Base-by-base conservation (phyloP, 2,888 invertebrate species). In the Dorcus parallelipipedus region DNA sequence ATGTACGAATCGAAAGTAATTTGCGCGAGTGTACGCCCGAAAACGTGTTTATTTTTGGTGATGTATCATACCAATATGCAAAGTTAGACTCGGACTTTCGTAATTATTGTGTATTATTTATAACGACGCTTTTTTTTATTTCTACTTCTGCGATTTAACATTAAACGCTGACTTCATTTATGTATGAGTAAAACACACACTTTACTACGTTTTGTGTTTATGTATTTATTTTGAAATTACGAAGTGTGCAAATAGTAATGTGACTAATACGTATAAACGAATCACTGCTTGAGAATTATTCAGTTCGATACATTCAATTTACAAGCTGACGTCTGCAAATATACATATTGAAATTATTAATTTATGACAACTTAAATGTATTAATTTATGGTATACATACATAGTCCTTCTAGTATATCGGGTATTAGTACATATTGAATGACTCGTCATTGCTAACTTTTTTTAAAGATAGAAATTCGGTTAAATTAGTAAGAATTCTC, bases 11-110 rank as follows among this genome's bases (percentile, higher is more conserved):
- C 41, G 9, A 41, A 10, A 10, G 17, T 45, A 17, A 17, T 17
- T 55, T 49, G 40, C 33, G 54, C 49, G 45, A 10, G 42, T 49
- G 41, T 40, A 40, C 33, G 54, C n/a, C 38, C 40, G 39, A 39
- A 50, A 17, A 23, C 41, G 33, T 6, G 54, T 61, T 63, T 64
- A 64, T 64, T 64, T 63, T 60, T 49, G 61, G 64, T 63, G 64
- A 64, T 64, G 63, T 59, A 60, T 62, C 52, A 52, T 52, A 33
- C 26, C 26, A 33, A 33, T 33, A 41, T 41, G 41, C 14, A 41
- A 41, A 41, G 41, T 14, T 10, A 39, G 17, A 14, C 39, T n/a
- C 10, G 26, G 10, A 49, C n/a, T 49, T 49, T 49, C 33, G 33
- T 14, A 49, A 49, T 49, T 49, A 33, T 6, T 42, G 52, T 47